phyloP scores from a whole-genome alignment of 2,888 invertebrate species.

The Caenorhabditis zanzibari region DNA sequence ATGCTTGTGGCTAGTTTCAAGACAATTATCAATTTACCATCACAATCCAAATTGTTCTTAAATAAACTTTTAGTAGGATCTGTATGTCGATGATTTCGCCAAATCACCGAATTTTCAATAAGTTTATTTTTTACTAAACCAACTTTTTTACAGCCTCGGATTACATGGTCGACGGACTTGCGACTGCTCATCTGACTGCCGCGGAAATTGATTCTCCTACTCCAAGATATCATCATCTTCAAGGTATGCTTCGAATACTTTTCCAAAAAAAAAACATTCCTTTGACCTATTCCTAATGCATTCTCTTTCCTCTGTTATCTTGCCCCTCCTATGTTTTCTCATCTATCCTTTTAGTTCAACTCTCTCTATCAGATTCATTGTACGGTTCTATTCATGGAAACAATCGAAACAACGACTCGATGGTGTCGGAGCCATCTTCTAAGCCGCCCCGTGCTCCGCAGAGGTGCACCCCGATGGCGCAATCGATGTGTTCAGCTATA shows the following conservation, averaged over 20 bases:
- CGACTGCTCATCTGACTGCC: slow-evolving; percentile 72
- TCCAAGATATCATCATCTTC: slow-evolving; percentile 80
- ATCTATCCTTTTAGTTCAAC: slow-evolving; percentile 16
- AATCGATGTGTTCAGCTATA: slow-evolving; percentile 63
- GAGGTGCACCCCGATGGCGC: slow-evolving; percentile 62
- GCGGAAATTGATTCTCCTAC: slow-evolving; percentile 78
- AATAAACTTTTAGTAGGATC: too few species aligned
- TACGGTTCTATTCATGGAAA: slow-evolving; percentile 55
- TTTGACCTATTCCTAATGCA: neutral
- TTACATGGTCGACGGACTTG: slow-evolving; percentile 73
- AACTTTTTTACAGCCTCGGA: slow-evolving; percentile 65
- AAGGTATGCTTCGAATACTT: slow-evolving; percentile 66
- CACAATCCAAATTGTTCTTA: too few species aligned
- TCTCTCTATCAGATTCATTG: slow-evolving; percentile 58
- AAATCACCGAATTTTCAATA: too few species aligned
- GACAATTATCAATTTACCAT: too few species aligned
- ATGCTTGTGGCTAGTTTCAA: too few species aligned
- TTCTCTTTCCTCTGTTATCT: slow-evolving; percentile 20
- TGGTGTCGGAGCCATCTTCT: neutral
- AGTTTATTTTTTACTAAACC: too few species aligned
- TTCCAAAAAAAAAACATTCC: too few species aligned
- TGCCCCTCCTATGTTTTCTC: slow-evolving; percentile 43
- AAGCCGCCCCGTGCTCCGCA: slow-evolving; percentile 48
- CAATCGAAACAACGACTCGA: neutral
- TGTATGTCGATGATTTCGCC: too few species aligned